Base-by-base conservation (phyloP, 2,888 invertebrate genomes). In the Chalcosyrphus nemorum region DNA sequence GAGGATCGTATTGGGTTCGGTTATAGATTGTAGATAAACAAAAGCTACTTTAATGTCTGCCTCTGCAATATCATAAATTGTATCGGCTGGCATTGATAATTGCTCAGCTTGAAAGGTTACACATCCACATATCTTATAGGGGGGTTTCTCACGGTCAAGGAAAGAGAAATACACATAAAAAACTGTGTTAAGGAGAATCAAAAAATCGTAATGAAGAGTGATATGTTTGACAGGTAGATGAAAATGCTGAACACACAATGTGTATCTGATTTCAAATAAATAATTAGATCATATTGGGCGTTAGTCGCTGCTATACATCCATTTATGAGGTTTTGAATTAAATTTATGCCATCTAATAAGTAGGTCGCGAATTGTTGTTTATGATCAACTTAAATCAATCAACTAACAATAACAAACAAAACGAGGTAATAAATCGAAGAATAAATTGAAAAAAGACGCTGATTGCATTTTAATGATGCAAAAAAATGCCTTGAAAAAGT, bases 21-120 rank as follows among this genome's bases (percentile, higher is more conserved):
- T 17, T 47, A n/a, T n/a, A 63, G 65, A 59, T 71, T 7, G 13
- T 19, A 56, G 72, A 72, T 66, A 77, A 72, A 50, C 27, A 52
- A 45, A 56, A 71, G 57, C 50, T 21, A 56, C 19, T 72, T 82
- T 59, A 57, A 50, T 59, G 71, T 38, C 57, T 24, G 61, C 52
- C 65, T 38, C 57, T 24, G 61, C 52, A 52, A 47, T 76, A 43
- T 66, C 35, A 32, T 72, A 72, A 82, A 77, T 82, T 72, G 2
- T 29, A 56, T 66, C 45, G 47, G 29, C 45, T 45, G 71, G 45
- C 75, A 70, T 56, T 81, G 81, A 75, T 38, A 56, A 63, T 56
- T 57, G 78, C 45, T 59, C 59, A 74, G 66, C 61, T 66, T 11
- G 32, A 45, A 63, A n/a, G n/a, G n/a, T 13, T 35, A 24, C 24